Conservation (phyloP, 2,113 vertebrate genomes). For the Vombatus ursinus region DNA sequence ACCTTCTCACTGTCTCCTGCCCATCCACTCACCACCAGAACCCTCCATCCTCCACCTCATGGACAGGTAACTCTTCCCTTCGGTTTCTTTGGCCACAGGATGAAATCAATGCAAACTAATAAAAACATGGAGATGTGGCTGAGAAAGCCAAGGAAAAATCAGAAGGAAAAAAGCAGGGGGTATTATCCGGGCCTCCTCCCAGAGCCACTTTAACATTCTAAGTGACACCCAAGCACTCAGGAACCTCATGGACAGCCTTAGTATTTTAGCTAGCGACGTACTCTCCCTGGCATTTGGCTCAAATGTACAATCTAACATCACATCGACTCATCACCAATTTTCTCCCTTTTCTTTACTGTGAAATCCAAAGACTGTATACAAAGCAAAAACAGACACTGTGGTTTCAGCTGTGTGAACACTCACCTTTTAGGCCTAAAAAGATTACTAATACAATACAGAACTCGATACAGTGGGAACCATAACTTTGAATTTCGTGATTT, state of each 20-base stretch:
- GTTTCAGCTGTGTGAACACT: constrained; percentile 15
- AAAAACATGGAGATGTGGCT: neutral
- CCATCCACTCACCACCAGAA: constrained; percentile 3
- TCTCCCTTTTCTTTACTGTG: neutral
- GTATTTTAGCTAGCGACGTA: neutral
- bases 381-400: constrained; percentile 5
- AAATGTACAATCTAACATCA: neutral
- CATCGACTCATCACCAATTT: constrained; percentile 19
- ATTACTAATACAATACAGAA: neutral
- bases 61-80: neutral
- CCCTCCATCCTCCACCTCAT: neutral
- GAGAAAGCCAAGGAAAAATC: neutral
- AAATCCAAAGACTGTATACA: neutral
- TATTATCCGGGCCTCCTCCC: neutral
- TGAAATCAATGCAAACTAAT: neutral
- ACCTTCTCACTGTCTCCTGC: neutral
- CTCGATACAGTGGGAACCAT: neutral
- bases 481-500: constrained; percentile 35
- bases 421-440: neutral
- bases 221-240: neutral
- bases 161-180: neutral
- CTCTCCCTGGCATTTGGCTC: neutral
- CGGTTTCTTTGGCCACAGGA: neutral
- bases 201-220: neutral
- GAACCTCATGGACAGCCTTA: neutral